A percentile compares a stretch with the other conserved stretches of the same genome.
Conservation (phyloP, 2,888 invertebrate genomes). For the Crocallis elinguaria region DNA sequence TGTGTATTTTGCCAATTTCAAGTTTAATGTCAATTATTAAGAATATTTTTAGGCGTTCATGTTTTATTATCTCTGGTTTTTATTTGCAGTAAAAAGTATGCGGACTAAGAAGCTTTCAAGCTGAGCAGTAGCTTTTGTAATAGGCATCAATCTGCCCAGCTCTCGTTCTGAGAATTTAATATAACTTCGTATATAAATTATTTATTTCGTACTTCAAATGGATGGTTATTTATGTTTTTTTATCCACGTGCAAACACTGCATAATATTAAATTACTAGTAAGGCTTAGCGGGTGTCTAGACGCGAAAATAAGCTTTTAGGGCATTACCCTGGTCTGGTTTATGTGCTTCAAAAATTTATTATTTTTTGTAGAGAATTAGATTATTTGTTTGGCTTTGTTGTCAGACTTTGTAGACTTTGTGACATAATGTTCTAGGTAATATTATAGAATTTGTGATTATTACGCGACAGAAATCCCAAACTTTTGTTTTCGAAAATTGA, state of each 20-base stretch:
- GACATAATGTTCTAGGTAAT: no score
- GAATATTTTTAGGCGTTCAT: no score
- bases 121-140: slow-evolving; percentile 23
- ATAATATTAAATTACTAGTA: slow-evolving; percentile 21
- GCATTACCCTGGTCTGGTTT: slow-evolving; percentile 1
- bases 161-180: slow-evolving; percentile 29
- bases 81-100: slow-evolving; percentile 6
- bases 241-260: slow-evolving; percentile 4
- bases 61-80: slow-evolving; percentile 1
- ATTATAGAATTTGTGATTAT: no score
- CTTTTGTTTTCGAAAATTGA: no score
- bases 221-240: slow-evolving; percentile 8
- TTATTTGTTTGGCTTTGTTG: no score
- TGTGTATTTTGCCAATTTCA: background rate
- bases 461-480: no score
- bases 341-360: background rate
- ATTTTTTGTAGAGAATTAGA: no score
- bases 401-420: no score
- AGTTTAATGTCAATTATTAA: no score
- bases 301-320: slow-evolving; percentile 19
- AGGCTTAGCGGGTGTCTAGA: slow-evolving; percentile 29
- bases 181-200: slow-evolving; percentile 33
- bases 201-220: slow-evolving; percentile 22
- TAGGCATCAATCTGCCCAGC: slow-evolving; percentile 25
- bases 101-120: slow-evolving; percentile 9